phyloP scores from a whole-genome alignment of 2,888 invertebrate genomes.

The Hyalella azteca region DNA sequence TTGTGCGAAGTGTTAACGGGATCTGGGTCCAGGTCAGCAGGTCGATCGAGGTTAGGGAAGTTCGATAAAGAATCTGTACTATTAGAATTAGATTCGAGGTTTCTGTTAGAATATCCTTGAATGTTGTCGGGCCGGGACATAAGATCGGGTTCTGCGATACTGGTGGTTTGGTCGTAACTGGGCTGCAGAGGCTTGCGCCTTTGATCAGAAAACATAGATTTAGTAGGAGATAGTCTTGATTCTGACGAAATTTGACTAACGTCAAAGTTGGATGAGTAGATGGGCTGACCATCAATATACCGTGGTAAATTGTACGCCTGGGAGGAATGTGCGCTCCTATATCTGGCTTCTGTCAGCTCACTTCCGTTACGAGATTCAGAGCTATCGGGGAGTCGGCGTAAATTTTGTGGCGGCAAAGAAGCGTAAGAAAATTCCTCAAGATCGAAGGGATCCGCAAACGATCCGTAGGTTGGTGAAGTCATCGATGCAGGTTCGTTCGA shows the following conservation, averaged over 20 bases:
- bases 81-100: too few species aligned
- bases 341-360: neutral
- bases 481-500: neutral
- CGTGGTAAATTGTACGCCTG: constrained; percentile 42
- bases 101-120: too few species aligned
- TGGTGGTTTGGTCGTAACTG: too few species aligned
- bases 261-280: constrained; percentile 49
- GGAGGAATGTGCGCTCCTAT: neutral
- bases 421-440: constrained; percentile 8
- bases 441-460: neutral
- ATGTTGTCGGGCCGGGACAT: too few species aligned
- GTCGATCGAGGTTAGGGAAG: neutral
- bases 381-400: neutral
- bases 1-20: constrained; percentile 16
- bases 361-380: neutral
- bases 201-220: too few species aligned
- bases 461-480: neutral
- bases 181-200: too few species aligned
- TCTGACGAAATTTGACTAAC: constrained; percentile 38
- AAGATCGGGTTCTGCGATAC: too few species aligned
- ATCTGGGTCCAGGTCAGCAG: neutral
- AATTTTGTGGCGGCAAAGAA: neutral
- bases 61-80: too few species aligned
- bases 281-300: constrained; percentile 51
- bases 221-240: too few species aligned